These are phyloP conservation scores for Drosophila eugracilis DNA, from an alignment of 1,140 invertebrate genomes.

Conservation along the genomic window DNA sequence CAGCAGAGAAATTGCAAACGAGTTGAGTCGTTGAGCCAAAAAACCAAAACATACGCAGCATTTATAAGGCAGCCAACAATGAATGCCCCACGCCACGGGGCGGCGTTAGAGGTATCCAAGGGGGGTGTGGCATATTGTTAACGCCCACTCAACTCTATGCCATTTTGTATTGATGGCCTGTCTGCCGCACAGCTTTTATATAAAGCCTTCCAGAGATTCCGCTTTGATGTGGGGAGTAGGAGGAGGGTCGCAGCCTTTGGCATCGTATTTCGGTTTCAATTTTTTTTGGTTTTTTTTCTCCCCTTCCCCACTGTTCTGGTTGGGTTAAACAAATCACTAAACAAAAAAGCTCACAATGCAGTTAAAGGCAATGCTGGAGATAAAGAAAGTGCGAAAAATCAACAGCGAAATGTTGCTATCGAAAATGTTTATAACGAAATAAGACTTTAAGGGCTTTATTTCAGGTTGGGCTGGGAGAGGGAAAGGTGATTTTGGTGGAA, in stretches of 20 bases:
- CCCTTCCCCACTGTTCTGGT: conserved; percentile 36
- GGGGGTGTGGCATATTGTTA: conserved; percentile 69
- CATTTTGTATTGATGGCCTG: conserved; percentile 83
- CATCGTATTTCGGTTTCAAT: conserved; percentile 73
- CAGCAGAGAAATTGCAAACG: conserved; percentile 81
- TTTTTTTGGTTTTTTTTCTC: conserved; percentile 38
- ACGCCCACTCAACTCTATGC: conserved; percentile 82
- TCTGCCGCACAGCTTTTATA: conserved; percentile 82
- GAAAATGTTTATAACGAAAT: conserved; percentile 1
- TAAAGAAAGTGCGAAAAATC: conserved; percentile 49
- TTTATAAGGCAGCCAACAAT: conserved; percentile 78
- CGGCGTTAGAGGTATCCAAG: conserved; percentile 10
- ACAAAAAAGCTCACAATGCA: conserved; percentile 80
- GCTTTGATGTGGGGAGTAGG: conserved; percentile 35
- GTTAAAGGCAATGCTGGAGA: conserved; percentile 58
- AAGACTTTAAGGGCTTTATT: neutral
- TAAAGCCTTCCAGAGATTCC: conserved; percentile 73
- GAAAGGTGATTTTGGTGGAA: neutral
- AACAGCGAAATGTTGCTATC: conserved; percentile 22
- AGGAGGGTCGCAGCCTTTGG: conserved; percentile 69
- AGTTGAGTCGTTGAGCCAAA: conserved; percentile 81
- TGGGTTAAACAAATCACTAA: conserved; percentile 75
- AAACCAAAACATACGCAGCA: conserved; percentile 83
- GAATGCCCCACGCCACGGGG: conserved; percentile 41
- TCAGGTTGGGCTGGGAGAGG: neutral